Conservation (phyloP, 2,888 invertebrate genomes). For the Liposcelis brunnea region DNA sequence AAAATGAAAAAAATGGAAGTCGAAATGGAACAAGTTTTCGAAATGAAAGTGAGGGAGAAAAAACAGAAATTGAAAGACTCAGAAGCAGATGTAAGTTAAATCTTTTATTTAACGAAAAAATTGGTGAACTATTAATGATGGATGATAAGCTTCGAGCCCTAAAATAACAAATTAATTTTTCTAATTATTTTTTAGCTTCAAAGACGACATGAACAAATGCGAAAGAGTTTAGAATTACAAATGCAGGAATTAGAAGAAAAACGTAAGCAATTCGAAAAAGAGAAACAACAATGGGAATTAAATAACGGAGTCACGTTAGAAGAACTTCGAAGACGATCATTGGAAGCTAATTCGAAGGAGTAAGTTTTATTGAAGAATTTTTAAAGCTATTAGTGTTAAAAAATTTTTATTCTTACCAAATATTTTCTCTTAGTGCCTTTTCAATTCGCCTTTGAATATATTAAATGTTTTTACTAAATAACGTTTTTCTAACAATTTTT, state of each 20-base stretch:
- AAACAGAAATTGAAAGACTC: conserved; percentile 91
- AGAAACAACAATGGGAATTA: conserved; percentile 79
- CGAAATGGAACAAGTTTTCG: conserved; percentile 98
- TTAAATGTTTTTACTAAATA: too few relatives aligned
- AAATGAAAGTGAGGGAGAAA: conserved; percentile 94
- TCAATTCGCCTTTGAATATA: conserved; percentile 2
- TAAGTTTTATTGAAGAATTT: conserved; percentile 29
- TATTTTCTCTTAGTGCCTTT: background rate
- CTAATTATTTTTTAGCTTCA: conserved; percentile 37
- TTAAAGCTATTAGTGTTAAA: background rate
- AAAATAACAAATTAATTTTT: background rate
- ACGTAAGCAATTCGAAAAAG: conserved; percentile 64
- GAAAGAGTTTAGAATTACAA: conserved; percentile 65
- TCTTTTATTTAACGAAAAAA: conserved; percentile 4
- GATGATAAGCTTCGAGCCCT: background rate
- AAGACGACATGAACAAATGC: conserved; percentile 74
- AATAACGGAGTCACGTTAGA: conserved; percentile 76
- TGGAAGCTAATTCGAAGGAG: conserved; percentile 83
- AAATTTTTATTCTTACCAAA: conserved; percentile 2
- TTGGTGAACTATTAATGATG: too few relatives aligned
- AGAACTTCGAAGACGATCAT: conserved; percentile 68
- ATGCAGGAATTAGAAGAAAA: conserved; percentile 84
- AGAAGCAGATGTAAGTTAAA: conserved; percentile 55
- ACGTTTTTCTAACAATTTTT: conserved; percentile 8
- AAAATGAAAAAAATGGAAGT: conserved; percentile 98